Base-by-base conservation (phyloP, 2,797 vertebrate genomes). In the Rhinophrynus dorsalis region DNA sequence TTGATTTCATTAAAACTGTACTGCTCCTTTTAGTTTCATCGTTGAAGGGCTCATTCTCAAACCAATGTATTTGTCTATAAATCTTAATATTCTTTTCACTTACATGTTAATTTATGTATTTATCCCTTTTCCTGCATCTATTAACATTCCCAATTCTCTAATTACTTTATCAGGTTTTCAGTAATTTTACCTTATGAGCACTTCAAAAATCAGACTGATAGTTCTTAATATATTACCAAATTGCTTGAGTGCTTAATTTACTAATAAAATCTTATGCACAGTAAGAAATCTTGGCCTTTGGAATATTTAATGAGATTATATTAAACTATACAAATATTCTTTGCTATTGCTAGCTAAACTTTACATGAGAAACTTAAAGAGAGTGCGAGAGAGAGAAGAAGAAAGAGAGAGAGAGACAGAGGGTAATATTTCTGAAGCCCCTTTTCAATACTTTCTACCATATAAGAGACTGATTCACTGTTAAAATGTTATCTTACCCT, bases 181-280 rank as follows among this genome's bases (percentile, higher is more conserved):
- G 72, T 75, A 76, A 80, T 87, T 83, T 77, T 68, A 52, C 73
- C 71, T 74, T 77, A 83, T 76, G 81, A 85, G 56, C 79, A 79
- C 76, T 82, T 83, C 76, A 79, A 74, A 83, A 81, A 82, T 78
- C 78, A 76, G 72, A 63, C 15, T 40, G 26, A 77, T 62, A 78
- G 79, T 40, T 75, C 59, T 11, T 32, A 77, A 52, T 27, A 78
- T 63, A 65, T 78, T 74, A 29, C 56, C 76, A 84, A 83, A 83
- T 84, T 81, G 77, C 51, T 0, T 45, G 51, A 78, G 75, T 74
- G 74, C 66, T 68, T 83, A 78, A 81, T 81, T 78, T 79, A 33
- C 45, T 57, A 32, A 76, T 77, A 56, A 65, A 75, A 75, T 71
- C 66, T 76, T 44, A 73, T 76, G 57, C 57, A 64, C 67, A 74